phyloP scores from a whole-genome alignment of 2,113 vertebrate genomes.

The Otocyon megalotis region DNA sequence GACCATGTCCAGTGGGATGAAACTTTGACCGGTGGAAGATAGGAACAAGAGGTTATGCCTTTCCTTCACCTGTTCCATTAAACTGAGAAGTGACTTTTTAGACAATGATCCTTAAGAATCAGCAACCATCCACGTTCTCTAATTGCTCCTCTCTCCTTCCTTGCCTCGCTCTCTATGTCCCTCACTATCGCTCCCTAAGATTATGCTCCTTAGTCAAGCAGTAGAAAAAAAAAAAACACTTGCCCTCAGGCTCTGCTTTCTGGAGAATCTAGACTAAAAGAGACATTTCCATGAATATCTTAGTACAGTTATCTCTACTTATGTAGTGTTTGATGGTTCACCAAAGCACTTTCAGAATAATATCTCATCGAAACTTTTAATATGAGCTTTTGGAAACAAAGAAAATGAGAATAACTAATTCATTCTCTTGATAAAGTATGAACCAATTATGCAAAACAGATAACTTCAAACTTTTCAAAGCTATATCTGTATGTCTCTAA shows the following conservation, averaged over 20 bases:
- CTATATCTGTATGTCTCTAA: not conserved
- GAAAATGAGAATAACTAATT: slow-evolving; percentile 17
- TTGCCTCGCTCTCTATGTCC: accelerated
- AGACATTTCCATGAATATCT: not conserved
- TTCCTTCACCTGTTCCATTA: not conserved
- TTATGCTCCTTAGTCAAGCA: not conserved
- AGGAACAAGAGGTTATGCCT: not conserved
- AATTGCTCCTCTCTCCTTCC: not conserved
- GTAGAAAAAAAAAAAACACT: not conserved
- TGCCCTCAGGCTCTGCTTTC: not conserved
- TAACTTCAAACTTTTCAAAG: slow-evolving; percentile 33
- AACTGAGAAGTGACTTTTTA: not conserved
- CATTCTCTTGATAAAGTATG: slow-evolving; percentile 2
- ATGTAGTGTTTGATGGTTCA: not conserved
- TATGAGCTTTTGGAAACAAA: not conserved
- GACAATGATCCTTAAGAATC: not conserved
- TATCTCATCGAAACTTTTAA: slow-evolving; percentile 4
- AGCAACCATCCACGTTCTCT: not conserved
- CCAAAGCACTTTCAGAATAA: not conserved
- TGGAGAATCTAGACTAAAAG: not conserved
- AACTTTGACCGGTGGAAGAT: not conserved
- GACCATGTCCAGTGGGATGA: not conserved
- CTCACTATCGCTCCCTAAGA: not conserved
- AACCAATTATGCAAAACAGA: slow-evolving; percentile 18
- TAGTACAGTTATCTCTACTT: not conserved